Conservation (phyloP, 64 coral and sea anemone genomes). For the Anthopleura sola region DNA sequence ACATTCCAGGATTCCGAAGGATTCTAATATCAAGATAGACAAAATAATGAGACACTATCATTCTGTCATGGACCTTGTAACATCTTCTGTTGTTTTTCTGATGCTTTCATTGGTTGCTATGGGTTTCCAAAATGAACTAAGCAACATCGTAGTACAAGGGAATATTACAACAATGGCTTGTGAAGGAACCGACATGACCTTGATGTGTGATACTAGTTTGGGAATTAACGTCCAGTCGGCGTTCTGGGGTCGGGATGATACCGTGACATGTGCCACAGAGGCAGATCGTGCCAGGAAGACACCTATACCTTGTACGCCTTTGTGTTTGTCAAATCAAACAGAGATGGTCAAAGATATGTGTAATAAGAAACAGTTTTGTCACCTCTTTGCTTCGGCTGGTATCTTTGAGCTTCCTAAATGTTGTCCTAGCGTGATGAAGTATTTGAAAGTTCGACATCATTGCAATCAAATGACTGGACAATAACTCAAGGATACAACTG, state of each 20-base stretch:
- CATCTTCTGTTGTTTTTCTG: neutral
- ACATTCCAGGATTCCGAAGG: too few species aligned
- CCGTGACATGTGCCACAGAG: neutral
- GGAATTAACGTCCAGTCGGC: slow-evolving; percentile 36
- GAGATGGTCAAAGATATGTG: slow-evolving; percentile 16
- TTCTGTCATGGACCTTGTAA: neutral
- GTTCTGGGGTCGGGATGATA: slow-evolving; percentile 33
- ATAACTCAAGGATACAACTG: too few species aligned
- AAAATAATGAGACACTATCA: neutral
- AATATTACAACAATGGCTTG: slow-evolving; percentile 19
- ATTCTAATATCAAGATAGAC: neutral
- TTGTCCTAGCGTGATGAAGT: slow-evolving; percentile 32
- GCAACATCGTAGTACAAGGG: neutral
- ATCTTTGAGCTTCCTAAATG: slow-evolving; percentile 39
- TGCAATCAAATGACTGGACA: slow-evolving; percentile 31
- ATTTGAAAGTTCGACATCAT: slow-evolving; percentile 20
- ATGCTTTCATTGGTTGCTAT: neutral
- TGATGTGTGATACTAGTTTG: slow-evolving; percentile 26
- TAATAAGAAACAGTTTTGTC: slow-evolving; percentile 33
- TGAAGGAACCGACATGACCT: slow-evolving; percentile 17
- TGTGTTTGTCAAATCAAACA: neutral
- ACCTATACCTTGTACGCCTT: slow-evolving; percentile 25
- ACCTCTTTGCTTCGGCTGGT: neutral
- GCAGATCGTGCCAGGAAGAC: slow-evolving; percentile 2
- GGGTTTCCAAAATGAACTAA: neutral